Evolutionary conservation across 1,140 invertebrate genomes (phyloP).

Genomic region (Tribolium madens): DNA sequence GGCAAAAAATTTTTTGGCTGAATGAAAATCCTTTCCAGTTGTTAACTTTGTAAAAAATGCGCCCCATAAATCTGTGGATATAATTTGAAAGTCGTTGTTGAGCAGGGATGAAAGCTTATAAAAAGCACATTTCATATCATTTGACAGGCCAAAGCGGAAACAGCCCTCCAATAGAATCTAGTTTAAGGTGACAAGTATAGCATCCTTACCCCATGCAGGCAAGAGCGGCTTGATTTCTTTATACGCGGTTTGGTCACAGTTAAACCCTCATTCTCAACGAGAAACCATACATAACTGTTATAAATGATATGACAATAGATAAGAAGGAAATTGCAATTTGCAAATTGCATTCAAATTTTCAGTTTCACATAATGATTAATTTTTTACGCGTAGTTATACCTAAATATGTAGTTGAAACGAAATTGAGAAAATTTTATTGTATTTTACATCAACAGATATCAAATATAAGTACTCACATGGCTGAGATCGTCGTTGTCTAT

Average conservation of each 20-base stretch:
- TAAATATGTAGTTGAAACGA: too few species aligned
- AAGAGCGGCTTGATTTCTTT: constrained; percentile 11
- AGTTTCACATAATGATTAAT: too few species aligned
- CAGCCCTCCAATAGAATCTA: constrained; percentile 31
- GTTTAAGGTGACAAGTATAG: constrained; percentile 33
- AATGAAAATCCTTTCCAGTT: constrained; percentile 43
- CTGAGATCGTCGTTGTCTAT: constrained; percentile 34
- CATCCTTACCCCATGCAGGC: constrained; percentile 7
- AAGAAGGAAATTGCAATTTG: constrained; percentile 14
- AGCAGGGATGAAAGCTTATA: constrained; percentile 50
- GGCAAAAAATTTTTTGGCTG: constrained; percentile 11
- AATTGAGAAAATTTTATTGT: too few species aligned
- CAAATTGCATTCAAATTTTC: too few species aligned
- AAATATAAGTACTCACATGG: constrained; percentile 11
- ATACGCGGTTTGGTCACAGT: constrained; percentile 2
- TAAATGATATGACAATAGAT: background rate
- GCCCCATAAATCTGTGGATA: constrained; percentile 47
- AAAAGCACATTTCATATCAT: constrained; percentile 51
- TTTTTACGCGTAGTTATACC: too few species aligned
- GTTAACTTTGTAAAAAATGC: constrained; percentile 36
- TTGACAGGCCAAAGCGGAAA: constrained; percentile 52
- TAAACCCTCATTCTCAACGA: background rate
- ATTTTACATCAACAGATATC: too few species aligned
- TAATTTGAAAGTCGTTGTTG: constrained; percentile 48
- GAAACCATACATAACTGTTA: constrained; percentile 6